Percentiles rank a stretch among this genome's conserved stretches.
These are phyloP conservation scores for Phalacrocorax pelagicus DNA, from an alignment of 2,113 vertebrate genomes.

Conservation along the genomic window DNA sequence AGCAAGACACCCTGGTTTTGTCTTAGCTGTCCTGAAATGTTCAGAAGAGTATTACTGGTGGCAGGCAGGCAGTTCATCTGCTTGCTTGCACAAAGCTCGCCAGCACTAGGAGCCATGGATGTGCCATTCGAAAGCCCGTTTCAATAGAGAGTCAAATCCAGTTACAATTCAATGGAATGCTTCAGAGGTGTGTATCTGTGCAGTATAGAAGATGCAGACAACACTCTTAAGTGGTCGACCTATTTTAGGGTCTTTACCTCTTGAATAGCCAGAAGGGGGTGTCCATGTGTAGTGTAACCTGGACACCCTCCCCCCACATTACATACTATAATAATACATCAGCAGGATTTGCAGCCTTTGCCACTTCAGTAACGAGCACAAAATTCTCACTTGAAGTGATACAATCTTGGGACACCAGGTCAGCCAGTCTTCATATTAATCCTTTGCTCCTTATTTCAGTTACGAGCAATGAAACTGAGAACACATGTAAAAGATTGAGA, in stretches of 20 bases:
- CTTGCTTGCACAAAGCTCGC: neutral
- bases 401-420: neutral
- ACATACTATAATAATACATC: neutral
- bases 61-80: neutral
- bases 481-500: neutral
- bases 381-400: conserved; percentile 10
- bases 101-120: neutral
- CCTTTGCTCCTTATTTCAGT: conserved; percentile 7
- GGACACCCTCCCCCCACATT: neutral
- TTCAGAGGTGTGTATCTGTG: neutral
- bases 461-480: neutral
- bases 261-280: neutral
- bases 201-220: neutral
- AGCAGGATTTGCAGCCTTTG: neutral
- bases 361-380: neutral
- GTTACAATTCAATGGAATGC: neutral
- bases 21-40: neutral
- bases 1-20: neutral
- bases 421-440: conserved; percentile 33
- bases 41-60: neutral
- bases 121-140: neutral
- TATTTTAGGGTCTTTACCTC: neutral
- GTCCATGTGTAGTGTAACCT: neutral
- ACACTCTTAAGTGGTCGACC: neutral
- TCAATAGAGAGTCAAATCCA: neutral